Base-by-base conservation (phyloP, 1,140 invertebrate species). In the Dendrolimus kikuchii region DNA sequence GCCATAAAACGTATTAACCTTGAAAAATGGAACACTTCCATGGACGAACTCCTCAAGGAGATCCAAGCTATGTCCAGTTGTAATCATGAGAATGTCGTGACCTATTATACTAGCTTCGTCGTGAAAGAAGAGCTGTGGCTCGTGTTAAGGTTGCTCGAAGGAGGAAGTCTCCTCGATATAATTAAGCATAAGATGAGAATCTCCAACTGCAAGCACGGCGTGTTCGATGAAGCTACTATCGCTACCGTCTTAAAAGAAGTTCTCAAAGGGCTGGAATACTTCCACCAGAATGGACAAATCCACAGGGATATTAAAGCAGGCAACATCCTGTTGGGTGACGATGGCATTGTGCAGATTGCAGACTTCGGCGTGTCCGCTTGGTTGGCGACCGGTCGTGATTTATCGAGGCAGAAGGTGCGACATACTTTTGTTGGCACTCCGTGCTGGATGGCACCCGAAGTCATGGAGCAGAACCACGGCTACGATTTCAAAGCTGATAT, bases 401-500 rank as follows among this genome's bases (percentile, higher is more conserved):
- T 99, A 69, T 95, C 94, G 23, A 89, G 98, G 4, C 97, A 99
- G 81, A 98, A 98, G 86, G 96, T 98, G 7, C 89, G 98, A 8
- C 97, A 99, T 74, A 99, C 98, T 0, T 99, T 99, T 89, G 98
- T 99, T 5, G 98, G 98, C 10, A 99, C 97, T 5, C 97, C 98
- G 0, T 99, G 98, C 86, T 99, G 98, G 98, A 99, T 99, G 98
- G 98, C 98, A 23, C 98, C 98, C 9, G 98, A 99, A 89, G 98
- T 99, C 55, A 99, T 99, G 97, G 97, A 99, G 88, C 97, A 99
- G 92, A 97, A 99, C 77, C 97, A 98, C 81, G 98, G 98, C 0
- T 99, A 99, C 81, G 98, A 99, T 80, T 99, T 98, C 85, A 99
- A 99, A 87, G 99, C 98, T 3, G 99, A 99, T 78, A 99, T 99